These are phyloP conservation scores for Phrynosoma platyrhinos DNA, from an alignment of 2,113 vertebrate genomes.

Conservation along the genomic window DNA sequence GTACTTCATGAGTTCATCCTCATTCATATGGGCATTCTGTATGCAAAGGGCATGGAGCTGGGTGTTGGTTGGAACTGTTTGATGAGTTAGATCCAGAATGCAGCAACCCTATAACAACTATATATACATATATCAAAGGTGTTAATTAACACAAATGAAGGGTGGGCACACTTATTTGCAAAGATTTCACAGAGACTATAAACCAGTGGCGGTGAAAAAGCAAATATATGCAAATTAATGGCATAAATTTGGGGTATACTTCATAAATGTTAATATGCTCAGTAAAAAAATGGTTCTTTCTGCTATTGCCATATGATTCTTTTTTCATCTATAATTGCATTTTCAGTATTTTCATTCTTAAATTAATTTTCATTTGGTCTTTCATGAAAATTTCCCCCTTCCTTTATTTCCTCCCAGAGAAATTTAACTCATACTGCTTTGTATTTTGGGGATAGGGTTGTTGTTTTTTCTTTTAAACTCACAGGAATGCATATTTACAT, in stretches of 20 bases:
- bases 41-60: slow-evolving; percentile 5
- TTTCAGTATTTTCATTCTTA: slow-evolving; percentile 65
- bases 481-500: neutral
- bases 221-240: slow-evolving; percentile 75
- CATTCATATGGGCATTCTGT: slow-evolving; percentile 3
- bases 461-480: slow-evolving; percentile 4
- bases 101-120: slow-evolving; percentile 54
- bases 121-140: slow-evolving; percentile 61
- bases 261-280: slow-evolving; percentile 79
- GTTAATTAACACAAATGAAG: slow-evolving; percentile 74
- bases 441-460: slow-evolving; percentile 1
- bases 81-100: slow-evolving; percentile 63
- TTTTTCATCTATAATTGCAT: slow-evolving; percentile 65
- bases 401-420: slow-evolving; percentile 18
- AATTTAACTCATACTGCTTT: slow-evolving; percentile 15
- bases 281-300: slow-evolving; percentile 75
- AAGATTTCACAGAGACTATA: slow-evolving; percentile 68
- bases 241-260: slow-evolving; percentile 76
- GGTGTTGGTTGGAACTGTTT: slow-evolving; percentile 49
- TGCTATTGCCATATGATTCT: slow-evolving; percentile 65
- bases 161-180: slow-evolving; percentile 63
- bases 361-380: slow-evolving; percentile 65
- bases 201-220: slow-evolving; percentile 59
- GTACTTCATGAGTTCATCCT: neutral
- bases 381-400: slow-evolving; percentile 6